Base-by-base conservation (phyloP, 2,797 vertebrate genomes). In the Centroberyx gerrardi region DNA sequence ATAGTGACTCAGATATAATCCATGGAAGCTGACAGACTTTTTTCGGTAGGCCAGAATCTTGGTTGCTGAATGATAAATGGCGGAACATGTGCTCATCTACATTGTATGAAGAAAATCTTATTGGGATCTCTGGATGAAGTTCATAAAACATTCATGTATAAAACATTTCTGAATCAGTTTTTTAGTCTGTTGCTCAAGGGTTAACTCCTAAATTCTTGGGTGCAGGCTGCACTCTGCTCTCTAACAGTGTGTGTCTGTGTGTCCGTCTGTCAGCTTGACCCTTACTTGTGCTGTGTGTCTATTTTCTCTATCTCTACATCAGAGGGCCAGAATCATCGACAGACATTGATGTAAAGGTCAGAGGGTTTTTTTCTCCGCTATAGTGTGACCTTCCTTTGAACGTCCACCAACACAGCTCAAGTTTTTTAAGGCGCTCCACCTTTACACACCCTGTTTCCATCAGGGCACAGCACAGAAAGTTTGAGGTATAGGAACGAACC, bases 341-440 rank as follows among this genome's bases (percentile, higher is more conserved):
- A 62, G 64, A 88, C 83, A 82, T 14, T 27, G 78, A 89, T 78
- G 69, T 68, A 92, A 91, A 91, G 89, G 87, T 91, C 89, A 89
- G 54, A 71, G 60, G 12, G 9, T 2, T 68, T 73, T 59, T 63
- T 17, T n/a, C 59, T 54, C 61, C 52, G 42, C 72, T 54, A 68
- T 70, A 60, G 62, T 27, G n/a, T 90, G 87, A 93, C 90, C 92
- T 93, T 92, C 89, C 92, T 92, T 93, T 93, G 89, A 93, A 88
- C 74, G 7, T 81, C 75, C 82, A 67, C 74, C 82, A 55, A 71
- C 78, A 79, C 77, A 76, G 67, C 65, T 13, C 56, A 67, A 74
- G 38, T 68, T 60, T 90, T 33, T 69, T 49, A 62, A 83, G 63
- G 54, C 74, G 40, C 54, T 69, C 67, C 28, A 36, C 80, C 72